These are phyloP conservation scores for Sphaeramia orbicularis DNA, from an alignment of 2,797 vertebrate genomes.

Conservation along the genomic window DNA sequence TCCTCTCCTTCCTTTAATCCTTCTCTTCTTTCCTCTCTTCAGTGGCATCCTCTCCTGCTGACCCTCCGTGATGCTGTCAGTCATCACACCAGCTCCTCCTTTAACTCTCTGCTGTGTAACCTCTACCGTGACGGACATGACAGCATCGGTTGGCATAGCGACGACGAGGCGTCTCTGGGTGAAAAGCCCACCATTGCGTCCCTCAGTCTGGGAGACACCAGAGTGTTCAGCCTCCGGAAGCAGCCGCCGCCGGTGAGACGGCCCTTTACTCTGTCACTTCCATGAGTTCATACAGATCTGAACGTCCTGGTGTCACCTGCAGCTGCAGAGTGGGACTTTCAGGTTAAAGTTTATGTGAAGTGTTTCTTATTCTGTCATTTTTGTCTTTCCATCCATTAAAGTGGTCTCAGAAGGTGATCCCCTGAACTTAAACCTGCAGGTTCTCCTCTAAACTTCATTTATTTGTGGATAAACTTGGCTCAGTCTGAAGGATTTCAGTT, in stretches of 20 bases:
- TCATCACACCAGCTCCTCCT: constrained; percentile 80
- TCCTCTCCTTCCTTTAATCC: not conserved
- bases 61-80: constrained; percentile 83
- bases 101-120: constrained; percentile 96
- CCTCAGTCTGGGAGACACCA: constrained; percentile 92
- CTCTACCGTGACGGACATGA: constrained; percentile 93
- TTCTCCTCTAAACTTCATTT: too few relatives aligned
- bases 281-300: not conserved
- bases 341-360: too few relatives aligned
- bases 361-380: too few relatives aligned
- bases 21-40: too few relatives aligned
- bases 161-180: constrained; percentile 90
- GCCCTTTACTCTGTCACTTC: too few relatives aligned
- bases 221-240: constrained; percentile 93
- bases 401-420: too few relatives aligned
- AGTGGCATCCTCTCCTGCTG: constrained; percentile 93
- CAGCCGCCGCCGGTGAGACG: constrained; percentile 91
- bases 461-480: too few relatives aligned
- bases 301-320: not conserved
- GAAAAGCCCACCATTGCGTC: constrained; percentile 90
- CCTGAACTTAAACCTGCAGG: too few relatives aligned
- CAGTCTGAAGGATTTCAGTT: too few relatives aligned
- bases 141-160: constrained; percentile 97
- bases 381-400: too few relatives aligned
- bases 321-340: too few relatives aligned